These are phyloP conservation scores for Loxodonta africana DNA, from an alignment of 2,113 vertebrate genomes.

Conservation along the genomic window DNA sequence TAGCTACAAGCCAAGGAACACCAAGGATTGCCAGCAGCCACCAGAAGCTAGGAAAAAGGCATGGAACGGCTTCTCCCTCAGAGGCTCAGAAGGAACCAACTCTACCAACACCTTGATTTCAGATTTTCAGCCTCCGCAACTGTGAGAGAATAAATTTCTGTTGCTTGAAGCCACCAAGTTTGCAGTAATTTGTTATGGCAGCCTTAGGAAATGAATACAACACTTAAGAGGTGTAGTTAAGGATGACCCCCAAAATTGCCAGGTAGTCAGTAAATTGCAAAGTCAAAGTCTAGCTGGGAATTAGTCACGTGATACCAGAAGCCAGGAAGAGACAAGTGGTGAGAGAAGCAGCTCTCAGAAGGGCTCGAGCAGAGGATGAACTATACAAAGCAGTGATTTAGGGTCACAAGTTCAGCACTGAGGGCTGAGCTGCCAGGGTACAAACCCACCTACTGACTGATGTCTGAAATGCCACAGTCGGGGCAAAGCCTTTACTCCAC, in stretches of 20 bases:
- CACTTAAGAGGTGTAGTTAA: neutral
- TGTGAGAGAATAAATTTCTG: neutral
- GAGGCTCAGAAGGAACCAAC: neutral
- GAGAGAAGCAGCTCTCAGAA: neutral
- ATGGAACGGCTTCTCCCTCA: neutral
- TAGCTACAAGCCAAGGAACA: too few relatives aligned
- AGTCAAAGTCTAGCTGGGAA: neutral
- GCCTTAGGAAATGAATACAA: neutral
- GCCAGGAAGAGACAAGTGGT: neutral
- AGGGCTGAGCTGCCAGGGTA: too few relatives aligned
- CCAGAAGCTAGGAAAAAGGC: neutral
- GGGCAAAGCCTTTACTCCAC: neutral
- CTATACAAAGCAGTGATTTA: too few relatives aligned
- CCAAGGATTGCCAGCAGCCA: too few relatives aligned
- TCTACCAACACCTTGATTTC: neutral
- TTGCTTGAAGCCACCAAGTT: neutral
- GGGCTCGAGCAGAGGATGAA: neutral
- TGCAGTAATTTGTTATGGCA: neutral
- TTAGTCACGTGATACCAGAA: neutral
- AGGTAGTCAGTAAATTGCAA: neutral
- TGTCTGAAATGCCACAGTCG: neutral
- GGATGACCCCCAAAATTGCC: neutral
- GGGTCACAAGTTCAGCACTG: neutral
- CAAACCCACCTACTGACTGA: neutral
- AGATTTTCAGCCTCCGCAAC: neutral